Evolutionary conservation across 2,797 vertebrate genomes (phyloP), one percentile per base, ranked within the genome.

Genomic region (Pangasius sanitwongsei): DNA sequence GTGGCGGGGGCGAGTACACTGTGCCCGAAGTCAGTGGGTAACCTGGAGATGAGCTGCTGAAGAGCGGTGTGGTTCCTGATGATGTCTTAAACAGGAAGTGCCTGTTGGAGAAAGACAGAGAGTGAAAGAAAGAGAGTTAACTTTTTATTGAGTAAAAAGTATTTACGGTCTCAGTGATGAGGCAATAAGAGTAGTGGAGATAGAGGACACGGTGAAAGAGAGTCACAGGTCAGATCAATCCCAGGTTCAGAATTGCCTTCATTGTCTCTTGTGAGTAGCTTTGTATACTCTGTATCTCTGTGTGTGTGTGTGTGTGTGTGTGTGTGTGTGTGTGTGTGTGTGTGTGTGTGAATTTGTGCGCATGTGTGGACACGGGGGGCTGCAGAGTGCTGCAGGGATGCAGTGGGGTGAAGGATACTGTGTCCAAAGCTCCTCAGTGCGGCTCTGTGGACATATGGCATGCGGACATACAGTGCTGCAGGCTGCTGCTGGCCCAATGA

Each of bases 81-180:
- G 98, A 99, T 0, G 98, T 99, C 96, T 99, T 99, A 90, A 99
- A 99, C 94, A 99, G 97, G 95, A 99, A 99, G 94, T 99, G 98
- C 94, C 98, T 99, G 94, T 37, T 91, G 94, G 92, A 85, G 48
- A 61, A 44, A 69, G 61, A 89, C 1, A 85, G 28, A 61, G 44
- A 85, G 77, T 89, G 74, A 91, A 44, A 65, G 83, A 67, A 9
- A 20, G 16, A 70, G 23, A 75, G 41, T 23, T 85, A 81, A 88
- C 1, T 13, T 65, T 86, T 44, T 87, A 72, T 53, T 48, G 50
- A 48, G 78, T 37, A 86, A 87, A 85, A 72, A 61, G 34, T 12
- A 63, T 85, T 80, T 63, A 34, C 67, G n/a, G 28, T 61, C 41
- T 87, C 63, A 63, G 28, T 85, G 44, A 87, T 59, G 28, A 70